phyloP scores from a whole-genome alignment of 2,797 vertebrate species.

The Sebastes itinus region DNA sequence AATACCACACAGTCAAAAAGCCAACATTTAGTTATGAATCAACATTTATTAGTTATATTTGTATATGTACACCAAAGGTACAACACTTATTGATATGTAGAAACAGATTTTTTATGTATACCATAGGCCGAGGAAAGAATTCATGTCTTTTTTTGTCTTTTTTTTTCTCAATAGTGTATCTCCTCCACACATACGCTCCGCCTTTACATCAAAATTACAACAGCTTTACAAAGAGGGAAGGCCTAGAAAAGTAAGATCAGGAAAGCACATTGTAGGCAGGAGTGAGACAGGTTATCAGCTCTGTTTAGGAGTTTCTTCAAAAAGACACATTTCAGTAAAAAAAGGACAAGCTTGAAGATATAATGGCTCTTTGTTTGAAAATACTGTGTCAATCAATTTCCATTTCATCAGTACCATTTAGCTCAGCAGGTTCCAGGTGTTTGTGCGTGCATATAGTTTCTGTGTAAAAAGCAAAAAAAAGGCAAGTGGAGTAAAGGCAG shows the following conservation, averaged over 20 bases:
- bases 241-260: conserved; percentile 79
- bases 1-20: neutral
- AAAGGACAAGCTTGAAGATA: conserved; percentile 62
- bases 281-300: conserved; percentile 59
- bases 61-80: conserved; percentile 98
- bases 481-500: conserved; percentile 66
- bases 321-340: conserved; percentile 69
- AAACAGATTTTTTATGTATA: conserved; percentile 83
- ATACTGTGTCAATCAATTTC: conserved; percentile 40
- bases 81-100: conserved; percentile 94
- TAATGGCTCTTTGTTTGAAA: conserved; percentile 56
- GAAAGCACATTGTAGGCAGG: conserved; percentile 65
- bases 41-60: conserved; percentile 97
- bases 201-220: conserved; percentile 88
- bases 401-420: conserved; percentile 33
- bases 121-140: conserved; percentile 73
- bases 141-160: conserved; percentile 68
- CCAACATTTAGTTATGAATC: conserved; percentile 88
- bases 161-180: conserved; percentile 69
- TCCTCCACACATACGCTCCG: conserved; percentile 63
- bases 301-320: conserved; percentile 51
- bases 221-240: conserved; percentile 85
- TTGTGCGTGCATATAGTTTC: conserved; percentile 57
- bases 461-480: conserved; percentile 57
- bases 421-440: conserved; percentile 40